A percentile compares a stretch with the other conserved stretches of the same genome.
Evolutionary conservation across 2,797 vertebrate genomes (phyloP).

Genomic region (Pogoniulus pusillus): DNA sequence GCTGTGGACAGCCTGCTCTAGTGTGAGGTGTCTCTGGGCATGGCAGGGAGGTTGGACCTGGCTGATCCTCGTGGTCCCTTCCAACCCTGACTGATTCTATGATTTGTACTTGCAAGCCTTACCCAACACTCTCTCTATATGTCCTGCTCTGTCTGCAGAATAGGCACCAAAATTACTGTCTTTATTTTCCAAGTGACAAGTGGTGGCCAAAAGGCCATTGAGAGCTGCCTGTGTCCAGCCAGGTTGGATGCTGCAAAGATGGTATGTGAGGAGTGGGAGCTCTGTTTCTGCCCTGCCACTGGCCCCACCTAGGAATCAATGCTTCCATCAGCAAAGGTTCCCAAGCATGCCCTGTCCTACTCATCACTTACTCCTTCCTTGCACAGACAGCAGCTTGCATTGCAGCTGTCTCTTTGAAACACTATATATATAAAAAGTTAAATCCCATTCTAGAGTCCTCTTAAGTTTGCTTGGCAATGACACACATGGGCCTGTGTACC

Average conservation of each 20-base stretch:
- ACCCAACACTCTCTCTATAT: too few relatives aligned
- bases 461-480: not conserved
- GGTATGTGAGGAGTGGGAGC: not conserved
- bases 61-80: too few relatives aligned
- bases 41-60: too few relatives aligned
- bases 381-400: not conserved
- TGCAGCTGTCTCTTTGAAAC: not conserved
- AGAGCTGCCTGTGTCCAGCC: not conserved
- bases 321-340: not conserved
- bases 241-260: fast-evolving
- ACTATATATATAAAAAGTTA: not conserved
- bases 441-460: not conserved
- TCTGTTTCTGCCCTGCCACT: not conserved
- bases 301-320: too few relatives aligned
- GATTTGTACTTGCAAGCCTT: not conserved
- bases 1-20: too few relatives aligned
- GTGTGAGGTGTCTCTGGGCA: too few relatives aligned
- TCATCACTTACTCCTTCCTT: not conserved
- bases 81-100: too few relatives aligned
- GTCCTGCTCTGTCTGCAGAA: not conserved
- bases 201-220: not conserved
- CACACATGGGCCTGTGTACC: fast-evolving
- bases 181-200: not conserved
- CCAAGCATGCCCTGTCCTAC: not conserved
- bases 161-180: not conserved